Percentiles rank a stretch among this genome's conserved stretches.
Evolutionary conservation across 2,888 invertebrate species (phyloP).

Genomic region (Augochlorella aurata): DNA sequence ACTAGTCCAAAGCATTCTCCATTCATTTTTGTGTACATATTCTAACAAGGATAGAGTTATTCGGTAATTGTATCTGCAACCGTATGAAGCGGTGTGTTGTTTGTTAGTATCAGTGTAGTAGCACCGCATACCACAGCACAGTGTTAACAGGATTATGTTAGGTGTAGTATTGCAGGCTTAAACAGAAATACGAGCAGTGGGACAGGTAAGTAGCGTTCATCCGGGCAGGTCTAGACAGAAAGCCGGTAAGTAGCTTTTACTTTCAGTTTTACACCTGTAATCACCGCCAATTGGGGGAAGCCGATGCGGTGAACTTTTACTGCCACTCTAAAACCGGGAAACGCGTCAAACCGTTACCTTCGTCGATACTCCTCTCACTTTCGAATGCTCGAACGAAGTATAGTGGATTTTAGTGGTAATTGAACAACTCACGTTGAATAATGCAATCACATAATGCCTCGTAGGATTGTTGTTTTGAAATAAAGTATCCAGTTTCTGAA

Average conservation of each 20-base stretch:
- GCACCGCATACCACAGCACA: neutral
- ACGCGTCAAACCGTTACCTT: slow-evolving; percentile 7
- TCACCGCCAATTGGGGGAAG: slow-evolving; percentile 11
- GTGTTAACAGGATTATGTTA: neutral
- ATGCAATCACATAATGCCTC: neutral
- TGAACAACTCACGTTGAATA: neutral
- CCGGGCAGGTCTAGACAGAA: neutral
- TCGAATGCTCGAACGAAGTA: neutral
- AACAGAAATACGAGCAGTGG: neutral
- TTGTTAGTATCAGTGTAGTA: neutral
- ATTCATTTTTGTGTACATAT: neutral
- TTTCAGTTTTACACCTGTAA: slow-evolving; percentile 36
- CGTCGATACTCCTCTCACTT: neutral
- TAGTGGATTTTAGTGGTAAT: neutral
- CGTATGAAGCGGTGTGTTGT: neutral
- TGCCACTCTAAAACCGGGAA: slow-evolving; percentile 19
- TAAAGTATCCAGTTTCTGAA: too few relatives aligned
- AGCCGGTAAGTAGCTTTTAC: neutral
- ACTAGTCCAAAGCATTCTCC: too few relatives aligned
- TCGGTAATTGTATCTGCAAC: neutral
- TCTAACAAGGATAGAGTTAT: neutral
- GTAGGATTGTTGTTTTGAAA: too few relatives aligned
- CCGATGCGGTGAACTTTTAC: slow-evolving; percentile 19
- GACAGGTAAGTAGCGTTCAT: neutral
- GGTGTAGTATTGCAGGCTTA: neutral